Percentiles rank a stretch among this genome's conserved stretches.
phyloP scores from a whole-genome alignment of 2,113 vertebrate species.

The Artemisiospiza belli region DNA sequence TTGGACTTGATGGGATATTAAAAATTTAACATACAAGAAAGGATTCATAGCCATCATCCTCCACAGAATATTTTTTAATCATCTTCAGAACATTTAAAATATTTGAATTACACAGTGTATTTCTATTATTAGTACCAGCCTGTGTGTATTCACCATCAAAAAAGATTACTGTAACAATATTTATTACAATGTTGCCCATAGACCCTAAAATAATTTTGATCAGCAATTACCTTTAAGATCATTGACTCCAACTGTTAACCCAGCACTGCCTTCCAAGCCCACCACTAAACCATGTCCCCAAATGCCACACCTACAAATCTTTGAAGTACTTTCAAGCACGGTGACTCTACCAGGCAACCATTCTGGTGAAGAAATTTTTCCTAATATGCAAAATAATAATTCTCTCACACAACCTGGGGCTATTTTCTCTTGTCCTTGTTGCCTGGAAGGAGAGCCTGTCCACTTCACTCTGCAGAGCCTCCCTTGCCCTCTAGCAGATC shows the following conservation, averaged over 20 bases:
- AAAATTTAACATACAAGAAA: not conserved
- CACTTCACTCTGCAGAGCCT: not conserved
- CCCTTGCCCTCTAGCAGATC: not conserved
- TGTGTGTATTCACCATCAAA: not conserved
- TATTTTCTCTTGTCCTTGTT: not conserved
- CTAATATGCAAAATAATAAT: not conserved
- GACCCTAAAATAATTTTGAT: not conserved
- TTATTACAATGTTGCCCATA: not conserved
- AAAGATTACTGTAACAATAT: not conserved
- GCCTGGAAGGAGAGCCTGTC: not conserved
- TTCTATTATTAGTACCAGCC: not conserved
- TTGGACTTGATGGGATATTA: not conserved
- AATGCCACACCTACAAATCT: not conserved
- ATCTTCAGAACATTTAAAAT: not conserved
- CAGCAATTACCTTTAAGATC: not conserved
- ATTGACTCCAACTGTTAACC: not conserved
- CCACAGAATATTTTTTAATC: not conserved
- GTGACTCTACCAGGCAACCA: accelerated
- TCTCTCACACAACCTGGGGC: not conserved
- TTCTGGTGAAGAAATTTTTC: not conserved
- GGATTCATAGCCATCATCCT: not conserved
- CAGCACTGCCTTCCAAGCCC: not conserved
- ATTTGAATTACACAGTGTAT: not conserved
- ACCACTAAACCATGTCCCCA: not conserved
- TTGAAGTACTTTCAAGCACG: not conserved